Percentiles rank a stretch among this genome's conserved stretches.
Evolutionary conservation across 2,888 invertebrate genomes (phyloP).

Genomic region (Xestia c-nigrum): DNA sequence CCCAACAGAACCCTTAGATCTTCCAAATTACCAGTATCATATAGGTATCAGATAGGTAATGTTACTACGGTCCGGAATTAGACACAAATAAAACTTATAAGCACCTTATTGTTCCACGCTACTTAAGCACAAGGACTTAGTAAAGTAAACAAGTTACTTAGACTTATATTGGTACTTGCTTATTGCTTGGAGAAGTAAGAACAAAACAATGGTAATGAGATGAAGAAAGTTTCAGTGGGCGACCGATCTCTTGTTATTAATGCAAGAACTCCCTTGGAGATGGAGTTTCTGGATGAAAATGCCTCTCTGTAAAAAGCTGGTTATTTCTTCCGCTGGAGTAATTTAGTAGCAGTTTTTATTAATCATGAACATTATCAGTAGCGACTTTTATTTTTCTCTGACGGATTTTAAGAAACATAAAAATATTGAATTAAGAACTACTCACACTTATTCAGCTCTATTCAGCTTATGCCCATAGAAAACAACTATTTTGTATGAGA

Average conservation of each 20-base stretch:
- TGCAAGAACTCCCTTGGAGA: constrained; percentile 29
- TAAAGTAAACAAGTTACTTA: constrained; percentile 11
- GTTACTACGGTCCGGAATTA: background rate
- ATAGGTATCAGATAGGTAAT: background rate
- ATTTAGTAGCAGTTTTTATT: background rate
- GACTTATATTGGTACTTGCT: constrained; percentile 28
- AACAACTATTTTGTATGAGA: too few relatives aligned
- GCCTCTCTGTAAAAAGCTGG: background rate
- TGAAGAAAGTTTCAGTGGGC: constrained; percentile 10
- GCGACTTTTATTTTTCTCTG: background rate
- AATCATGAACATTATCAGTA: background rate
- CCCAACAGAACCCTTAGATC: background rate
- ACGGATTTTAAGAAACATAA: background rate
- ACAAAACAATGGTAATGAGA: constrained; percentile 35
- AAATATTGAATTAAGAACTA: background rate
- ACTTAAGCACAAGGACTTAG: background rate
- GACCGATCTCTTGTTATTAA: constrained; percentile 29
- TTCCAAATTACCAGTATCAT: background rate
- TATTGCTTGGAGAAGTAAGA: constrained; percentile 21
- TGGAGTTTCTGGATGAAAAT: background rate
- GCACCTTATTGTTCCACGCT: background rate
- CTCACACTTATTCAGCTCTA: too few relatives aligned
- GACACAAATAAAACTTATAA: constrained; percentile 3
- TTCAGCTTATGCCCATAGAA: too few relatives aligned
- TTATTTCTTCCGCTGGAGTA: background rate